Evolutionary conservation across 2,888 invertebrate genomes (phyloP), one percentile per base, ranked within the genome.

Genomic region (Clivina fossor): DNA sequence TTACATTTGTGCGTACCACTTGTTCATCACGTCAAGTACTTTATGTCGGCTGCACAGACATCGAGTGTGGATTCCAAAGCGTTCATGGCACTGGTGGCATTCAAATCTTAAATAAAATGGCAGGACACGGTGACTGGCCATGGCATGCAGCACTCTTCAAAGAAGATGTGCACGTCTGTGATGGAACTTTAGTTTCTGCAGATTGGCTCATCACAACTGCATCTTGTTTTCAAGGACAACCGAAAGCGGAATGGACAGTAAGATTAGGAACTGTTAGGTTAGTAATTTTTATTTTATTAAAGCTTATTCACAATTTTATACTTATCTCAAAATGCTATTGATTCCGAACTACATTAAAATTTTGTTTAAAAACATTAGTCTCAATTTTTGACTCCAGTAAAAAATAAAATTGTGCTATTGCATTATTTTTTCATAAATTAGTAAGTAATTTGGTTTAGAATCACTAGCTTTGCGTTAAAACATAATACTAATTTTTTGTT

Each of bases 71-170:
- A 2, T 57, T 68, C 9, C 74, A 73, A 62, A 67, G 65, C 11
- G 70, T 72, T 0, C 70, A 70, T 38, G 61, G 64, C 4, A 59
- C 63, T 1, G 58, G 61, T 20, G 66, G 65, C 1, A 58, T 66
- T 8, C 67, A 68, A 43, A 59, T 65, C 1, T 73, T 91, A 58
- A 79, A 82, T 28, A 88, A 89, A 66, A 85, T 88, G 74, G 82
- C 90, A 1, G 79, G 79, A 2, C 86, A 88, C 1, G 92, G 91
- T 2, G 91, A 92, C 71, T 92, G 93, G 93, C 93, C 93, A n/a
- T 93, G 93, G 93, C 86, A 91, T 69, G 89, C 86, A 13, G 86
- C 89, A 1, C 76, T 94, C 2, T 83, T 89, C 66, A 85, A 91
- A 64, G 85, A 91, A 66, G 87, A 90, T 62, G 84, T 87, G 32